phyloP scores from a whole-genome alignment of 1,140 invertebrate species.

The Rhagoletis zephyria region DNA sequence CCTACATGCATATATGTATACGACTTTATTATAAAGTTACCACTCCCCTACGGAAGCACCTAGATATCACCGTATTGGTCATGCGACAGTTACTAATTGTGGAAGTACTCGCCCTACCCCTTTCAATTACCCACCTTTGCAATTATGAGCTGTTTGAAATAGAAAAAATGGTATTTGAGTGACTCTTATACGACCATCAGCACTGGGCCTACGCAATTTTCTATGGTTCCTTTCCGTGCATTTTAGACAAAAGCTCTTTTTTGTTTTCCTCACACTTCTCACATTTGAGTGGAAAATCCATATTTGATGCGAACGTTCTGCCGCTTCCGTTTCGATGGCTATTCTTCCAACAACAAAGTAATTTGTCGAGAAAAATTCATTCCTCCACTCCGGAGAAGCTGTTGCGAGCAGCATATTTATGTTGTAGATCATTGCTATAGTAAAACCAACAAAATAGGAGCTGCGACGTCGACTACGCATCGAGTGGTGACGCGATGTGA shows the following conservation, averaged over 20 bases:
- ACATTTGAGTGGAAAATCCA: slow-evolving; percentile 17
- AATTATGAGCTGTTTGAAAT: not conserved
- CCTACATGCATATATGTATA: not conserved
- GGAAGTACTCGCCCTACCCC: not conserved
- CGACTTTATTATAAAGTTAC: not conserved
- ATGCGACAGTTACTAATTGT: not conserved
- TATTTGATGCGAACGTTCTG: not conserved
- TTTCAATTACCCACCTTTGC: not conserved
- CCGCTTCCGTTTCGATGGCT: not conserved
- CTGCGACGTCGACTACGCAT: not conserved
- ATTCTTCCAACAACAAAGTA: not conserved
- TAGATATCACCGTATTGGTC: slow-evolving; percentile 14
- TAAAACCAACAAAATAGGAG: not conserved
- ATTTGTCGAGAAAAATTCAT: not conserved
- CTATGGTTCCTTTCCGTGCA: not conserved
- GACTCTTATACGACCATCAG: not conserved
- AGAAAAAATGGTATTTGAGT: too few species aligned
- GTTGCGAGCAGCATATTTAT: slow-evolving; percentile 1
- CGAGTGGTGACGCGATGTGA: slow-evolving; percentile 11
- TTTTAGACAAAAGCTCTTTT: not conserved
- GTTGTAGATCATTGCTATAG: slow-evolving; percentile 16
- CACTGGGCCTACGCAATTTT: not conserved
- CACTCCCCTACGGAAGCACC: slow-evolving; percentile 9
- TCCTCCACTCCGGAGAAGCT: not conserved
- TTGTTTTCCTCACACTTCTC: not conserved